These are phyloP conservation scores for Panulirus ornatus DNA, from an alignment of 1,140 invertebrate species.

Conservation along the genomic window DNA sequence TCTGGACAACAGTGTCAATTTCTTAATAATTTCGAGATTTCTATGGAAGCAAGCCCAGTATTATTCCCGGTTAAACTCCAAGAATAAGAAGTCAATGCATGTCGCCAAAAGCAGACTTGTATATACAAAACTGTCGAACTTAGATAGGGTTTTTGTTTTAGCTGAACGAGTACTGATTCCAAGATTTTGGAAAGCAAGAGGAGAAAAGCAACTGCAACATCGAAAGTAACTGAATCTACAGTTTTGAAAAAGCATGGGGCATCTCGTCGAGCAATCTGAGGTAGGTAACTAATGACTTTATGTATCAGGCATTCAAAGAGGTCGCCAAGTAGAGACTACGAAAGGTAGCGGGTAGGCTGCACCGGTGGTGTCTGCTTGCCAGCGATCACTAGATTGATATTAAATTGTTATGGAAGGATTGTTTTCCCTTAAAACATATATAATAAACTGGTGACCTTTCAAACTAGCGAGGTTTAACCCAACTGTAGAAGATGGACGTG, in stretches of 20 bases:
- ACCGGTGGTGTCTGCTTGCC: constrained; percentile 23
- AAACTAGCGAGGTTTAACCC: too few species aligned
- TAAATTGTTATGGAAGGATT: too few species aligned
- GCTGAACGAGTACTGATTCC: not conserved
- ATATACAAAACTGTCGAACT: not conserved
- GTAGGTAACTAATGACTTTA: not conserved
- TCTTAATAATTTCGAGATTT: too few species aligned
- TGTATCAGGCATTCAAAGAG: not conserved
- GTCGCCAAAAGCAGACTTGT: not conserved
- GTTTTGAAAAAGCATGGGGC: constrained; percentile 30
- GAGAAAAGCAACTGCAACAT: not conserved
- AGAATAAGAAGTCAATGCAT: not conserved
- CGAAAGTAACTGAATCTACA: too few species aligned
- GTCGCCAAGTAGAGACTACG: too few species aligned
- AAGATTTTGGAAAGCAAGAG: constrained; percentile 12
- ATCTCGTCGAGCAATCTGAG: constrained; percentile 56
- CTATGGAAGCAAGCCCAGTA: not conserved
- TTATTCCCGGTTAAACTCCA: not conserved
- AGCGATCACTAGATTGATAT: not conserved
- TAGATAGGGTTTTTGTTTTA: not conserved
- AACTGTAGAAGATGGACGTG: too few species aligned
- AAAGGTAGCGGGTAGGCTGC: not conserved
- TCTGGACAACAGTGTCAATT: not conserved
- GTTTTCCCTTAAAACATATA: too few species aligned
- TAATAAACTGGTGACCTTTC: too few species aligned